phyloP scores from a whole-genome alignment of 1,140 invertebrate genomes.

The Zaprionus lachaisei region DNA sequence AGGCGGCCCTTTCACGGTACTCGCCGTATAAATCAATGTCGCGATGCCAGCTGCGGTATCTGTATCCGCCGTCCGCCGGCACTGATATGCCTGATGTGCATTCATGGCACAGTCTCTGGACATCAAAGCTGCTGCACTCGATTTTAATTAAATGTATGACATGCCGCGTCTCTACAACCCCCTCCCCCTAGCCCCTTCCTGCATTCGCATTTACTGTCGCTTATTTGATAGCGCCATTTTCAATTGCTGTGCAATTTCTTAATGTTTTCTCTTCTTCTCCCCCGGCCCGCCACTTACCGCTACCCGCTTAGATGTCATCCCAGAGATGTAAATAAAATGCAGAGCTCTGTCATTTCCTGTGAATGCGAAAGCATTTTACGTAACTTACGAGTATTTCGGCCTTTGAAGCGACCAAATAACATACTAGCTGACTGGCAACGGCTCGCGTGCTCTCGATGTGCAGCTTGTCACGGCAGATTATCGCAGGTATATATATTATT shows the following conservation, averaged over 20 bases:
- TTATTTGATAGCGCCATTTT: slow-evolving; percentile 67
- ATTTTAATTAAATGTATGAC: slow-evolving; percentile 76
- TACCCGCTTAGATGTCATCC: slow-evolving; percentile 41
- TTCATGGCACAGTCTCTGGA: slow-evolving; percentile 33
- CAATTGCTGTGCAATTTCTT: slow-evolving; percentile 79
- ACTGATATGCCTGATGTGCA: slow-evolving; percentile 43
- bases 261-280: slow-evolving; percentile 57
- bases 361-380: slow-evolving; percentile 79
- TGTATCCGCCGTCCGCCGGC: slow-evolving; percentile 2
- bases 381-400: slow-evolving; percentile 69
- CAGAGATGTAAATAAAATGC: slow-evolving; percentile 76
- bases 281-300: not conserved
- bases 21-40: slow-evolving; percentile 48
- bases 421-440: not conserved
- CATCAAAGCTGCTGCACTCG: slow-evolving; percentile 68
- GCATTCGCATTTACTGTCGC: slow-evolving; percentile 1
- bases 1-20: slow-evolving; percentile 27
- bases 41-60: slow-evolving; percentile 17
- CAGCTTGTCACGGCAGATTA: not conserved
- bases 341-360: slow-evolving; percentile 72
- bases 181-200: not conserved
- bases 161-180: slow-evolving; percentile 7
- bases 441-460: not conserved
- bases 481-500: not conserved
- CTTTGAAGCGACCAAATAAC: slow-evolving; percentile 59